These are phyloP conservation scores for Cosmia trapezina DNA, from an alignment of 2,888 invertebrate species.

Conservation along the genomic window DNA sequence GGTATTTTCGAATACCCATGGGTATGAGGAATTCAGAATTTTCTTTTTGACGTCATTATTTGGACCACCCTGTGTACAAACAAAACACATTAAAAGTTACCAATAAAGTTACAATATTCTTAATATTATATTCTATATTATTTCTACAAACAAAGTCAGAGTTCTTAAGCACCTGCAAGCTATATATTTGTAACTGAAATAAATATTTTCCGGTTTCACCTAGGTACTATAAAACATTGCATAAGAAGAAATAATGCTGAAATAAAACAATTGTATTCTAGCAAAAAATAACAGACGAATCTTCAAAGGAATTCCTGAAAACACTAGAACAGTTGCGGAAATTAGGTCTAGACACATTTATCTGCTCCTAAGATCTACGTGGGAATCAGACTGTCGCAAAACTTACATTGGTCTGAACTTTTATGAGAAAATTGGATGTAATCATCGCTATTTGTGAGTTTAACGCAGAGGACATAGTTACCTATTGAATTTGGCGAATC, in stretches of 20 bases:
- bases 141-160: background rate
- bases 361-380: constrained; percentile 19
- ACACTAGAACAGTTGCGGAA: constrained; percentile 12
- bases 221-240: background rate
- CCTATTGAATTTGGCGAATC: constrained; percentile 17
- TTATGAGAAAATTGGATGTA: constrained; percentile 34
- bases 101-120: no score
- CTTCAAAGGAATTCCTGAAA: constrained; percentile 34
- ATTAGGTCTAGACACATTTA: constrained; percentile 38
- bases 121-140: background rate
- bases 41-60: no score
- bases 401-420: constrained; percentile 9
- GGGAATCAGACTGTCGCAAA: constrained; percentile 16
- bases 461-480: constrained; percentile 19
- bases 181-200: background rate
- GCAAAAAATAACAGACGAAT: constrained; percentile 1
- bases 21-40: no score
- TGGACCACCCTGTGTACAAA: no score
- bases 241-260: background rate
- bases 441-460: constrained; percentile 13
- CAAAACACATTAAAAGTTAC: no score
- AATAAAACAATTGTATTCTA: background rate
- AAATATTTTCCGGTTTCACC: background rate
- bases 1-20: no score
- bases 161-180: background rate